These are phyloP conservation scores for Epinephelus cyanopodus DNA, from an alignment of 2,113 vertebrate genomes.

Conservation along the genomic window DNA sequence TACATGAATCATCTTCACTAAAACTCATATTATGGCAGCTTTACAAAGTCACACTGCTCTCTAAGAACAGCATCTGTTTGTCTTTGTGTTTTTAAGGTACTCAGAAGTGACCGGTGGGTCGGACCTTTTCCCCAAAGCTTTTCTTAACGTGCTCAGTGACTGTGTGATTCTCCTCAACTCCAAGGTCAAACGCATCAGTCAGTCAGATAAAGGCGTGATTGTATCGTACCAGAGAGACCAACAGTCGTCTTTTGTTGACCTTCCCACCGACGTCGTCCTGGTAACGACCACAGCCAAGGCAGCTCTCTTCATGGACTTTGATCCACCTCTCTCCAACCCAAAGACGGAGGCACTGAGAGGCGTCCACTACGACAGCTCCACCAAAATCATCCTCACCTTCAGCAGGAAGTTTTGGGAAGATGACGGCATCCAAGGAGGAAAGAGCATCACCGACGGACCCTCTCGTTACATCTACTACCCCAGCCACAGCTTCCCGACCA, in stretches of 20 bases:
- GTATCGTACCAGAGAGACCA: slow-evolving; percentile 5
- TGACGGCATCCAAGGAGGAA: slow-evolving; percentile 55
- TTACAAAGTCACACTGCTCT: background rate
- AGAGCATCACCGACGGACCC: slow-evolving; percentile 82
- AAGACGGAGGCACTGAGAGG: slow-evolving; percentile 81
- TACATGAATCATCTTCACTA: background rate
- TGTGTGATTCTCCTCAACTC: slow-evolving; percentile 64
- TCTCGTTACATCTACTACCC: slow-evolving; percentile 87
- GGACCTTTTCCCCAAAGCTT: slow-evolving; percentile 63
- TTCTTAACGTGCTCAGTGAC: slow-evolving; percentile 53
- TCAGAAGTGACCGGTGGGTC: slow-evolving; percentile 72
- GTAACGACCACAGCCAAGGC: slow-evolving; percentile 84
- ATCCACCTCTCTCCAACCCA: slow-evolving; percentile 60
- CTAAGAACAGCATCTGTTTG: background rate
- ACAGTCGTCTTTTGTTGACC: background rate
- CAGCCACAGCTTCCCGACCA: slow-evolving; percentile 79
- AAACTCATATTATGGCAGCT: background rate
- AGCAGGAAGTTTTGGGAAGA: slow-evolving; percentile 83
- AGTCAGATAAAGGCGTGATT: background rate
- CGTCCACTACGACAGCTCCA: slow-evolving; percentile 80
- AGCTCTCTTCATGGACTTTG: slow-evolving; percentile 78
- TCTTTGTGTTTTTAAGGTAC: slow-evolving; percentile 68
- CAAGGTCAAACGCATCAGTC: slow-evolving; percentile 38
- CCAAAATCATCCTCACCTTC: slow-evolving; percentile 86
- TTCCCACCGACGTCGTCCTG: slow-evolving; percentile 64